A percentile compares a stretch with the other conserved stretches of the same genome.
Conservation (phyloP, 2,113 vertebrate species). For the Chamaea fasciata region DNA sequence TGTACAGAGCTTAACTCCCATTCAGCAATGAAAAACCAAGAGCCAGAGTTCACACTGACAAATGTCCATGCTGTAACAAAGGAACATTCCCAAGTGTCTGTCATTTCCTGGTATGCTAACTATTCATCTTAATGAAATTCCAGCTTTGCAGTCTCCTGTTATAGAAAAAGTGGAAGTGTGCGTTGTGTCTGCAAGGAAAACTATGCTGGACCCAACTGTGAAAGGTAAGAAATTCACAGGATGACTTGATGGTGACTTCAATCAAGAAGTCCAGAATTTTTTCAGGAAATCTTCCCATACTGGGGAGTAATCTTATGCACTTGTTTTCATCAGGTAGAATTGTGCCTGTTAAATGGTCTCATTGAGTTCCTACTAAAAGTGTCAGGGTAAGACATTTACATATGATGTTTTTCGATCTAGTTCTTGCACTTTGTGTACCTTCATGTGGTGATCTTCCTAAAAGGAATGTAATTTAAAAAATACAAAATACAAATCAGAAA, state of each 20-base stretch:
- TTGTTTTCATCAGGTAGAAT: not conserved
- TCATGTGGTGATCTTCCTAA: not conserved
- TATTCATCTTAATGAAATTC: slow-evolving; percentile 20
- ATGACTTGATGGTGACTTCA: not conserved
- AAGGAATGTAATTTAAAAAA: not conserved
- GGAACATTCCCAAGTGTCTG: not conserved
- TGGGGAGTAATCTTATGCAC: not conserved
- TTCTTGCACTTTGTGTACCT: not conserved
- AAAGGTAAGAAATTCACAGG: slow-evolving; percentile 78
- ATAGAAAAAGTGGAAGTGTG: slow-evolving; percentile 74
- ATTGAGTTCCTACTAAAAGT: not conserved
- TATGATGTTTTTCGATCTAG: not conserved
- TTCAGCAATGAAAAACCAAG: not conserved
- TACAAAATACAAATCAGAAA: not conserved
- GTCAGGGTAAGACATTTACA: not conserved
- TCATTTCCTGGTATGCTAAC: not conserved
- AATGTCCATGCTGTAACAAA: not conserved
- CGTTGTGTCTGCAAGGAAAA: slow-evolving; percentile 89
- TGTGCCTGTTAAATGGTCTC: not conserved
- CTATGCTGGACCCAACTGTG: slow-evolving; percentile 90
- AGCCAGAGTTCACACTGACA: not conserved
- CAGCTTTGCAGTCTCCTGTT: slow-evolving; percentile 90
- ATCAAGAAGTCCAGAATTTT: not conserved
- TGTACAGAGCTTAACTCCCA: not conserved
- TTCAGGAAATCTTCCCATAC: not conserved